These are phyloP conservation scores for Turdus rufiventris DNA, from an alignment of 2,113 vertebrate species.

Conservation along the genomic window DNA sequence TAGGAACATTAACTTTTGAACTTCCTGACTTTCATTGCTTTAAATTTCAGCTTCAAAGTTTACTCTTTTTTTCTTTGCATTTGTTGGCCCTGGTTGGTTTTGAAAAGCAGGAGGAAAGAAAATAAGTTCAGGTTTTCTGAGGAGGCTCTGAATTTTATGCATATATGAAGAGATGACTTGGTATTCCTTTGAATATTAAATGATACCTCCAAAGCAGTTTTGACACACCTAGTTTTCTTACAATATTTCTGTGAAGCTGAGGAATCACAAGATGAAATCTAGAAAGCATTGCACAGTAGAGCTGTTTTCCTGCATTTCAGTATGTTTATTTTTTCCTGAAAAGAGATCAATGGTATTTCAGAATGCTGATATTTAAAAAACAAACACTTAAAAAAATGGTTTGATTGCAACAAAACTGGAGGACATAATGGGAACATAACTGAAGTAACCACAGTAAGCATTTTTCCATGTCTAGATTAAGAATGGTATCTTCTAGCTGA, in stretches of 20 bases:
- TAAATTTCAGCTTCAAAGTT: conserved; percentile 62
- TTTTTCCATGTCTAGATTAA: background rate
- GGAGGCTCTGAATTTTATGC: background rate
- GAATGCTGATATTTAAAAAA: background rate
- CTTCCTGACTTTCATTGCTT: conserved; percentile 62
- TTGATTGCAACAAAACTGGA: background rate
- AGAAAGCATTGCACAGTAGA: background rate
- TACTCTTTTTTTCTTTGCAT: conserved; percentile 33
- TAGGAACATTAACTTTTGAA: conserved; percentile 65
- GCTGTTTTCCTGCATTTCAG: background rate
- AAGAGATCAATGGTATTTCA: background rate
- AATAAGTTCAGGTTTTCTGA: conserved; percentile 16
- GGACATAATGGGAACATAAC: background rate
- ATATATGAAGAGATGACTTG: background rate
- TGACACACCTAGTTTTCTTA: background rate
- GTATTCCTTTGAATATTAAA: background rate
- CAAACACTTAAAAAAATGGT: background rate
- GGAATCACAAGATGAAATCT: background rate
- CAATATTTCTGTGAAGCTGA: background rate
- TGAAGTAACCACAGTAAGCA: background rate
- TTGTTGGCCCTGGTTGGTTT: conserved; percentile 45
- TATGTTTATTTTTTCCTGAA: background rate
- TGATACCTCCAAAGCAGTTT: background rate
- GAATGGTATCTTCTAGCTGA: background rate
- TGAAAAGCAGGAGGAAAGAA: conserved; percentile 33